Percentiles rank a stretch among this genome's conserved stretches.
Conservation (phyloP, 30 jellyfish, hydroid and myxozoan species). For the Hydractinia echinata region DNA sequence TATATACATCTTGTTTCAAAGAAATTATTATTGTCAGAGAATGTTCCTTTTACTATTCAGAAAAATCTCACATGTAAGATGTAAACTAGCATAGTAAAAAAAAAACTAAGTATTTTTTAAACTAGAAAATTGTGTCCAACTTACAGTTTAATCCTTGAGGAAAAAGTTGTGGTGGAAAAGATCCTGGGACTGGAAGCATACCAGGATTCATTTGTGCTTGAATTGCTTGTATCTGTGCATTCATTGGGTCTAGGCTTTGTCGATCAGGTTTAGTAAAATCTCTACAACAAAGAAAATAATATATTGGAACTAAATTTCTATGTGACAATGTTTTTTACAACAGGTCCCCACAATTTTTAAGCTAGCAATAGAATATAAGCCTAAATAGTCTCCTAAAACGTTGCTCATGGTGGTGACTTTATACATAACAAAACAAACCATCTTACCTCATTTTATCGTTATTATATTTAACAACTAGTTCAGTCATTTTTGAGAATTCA, state of each 20-base stretch:
- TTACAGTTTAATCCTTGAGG: constrained; percentile 32
- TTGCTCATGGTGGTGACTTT: neutral
- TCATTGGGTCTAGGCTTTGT: constrained; percentile 13
- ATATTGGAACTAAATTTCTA: no score
- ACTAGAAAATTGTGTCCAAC: neutral
- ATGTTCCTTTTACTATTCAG: no score
- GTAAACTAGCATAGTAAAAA: no score
- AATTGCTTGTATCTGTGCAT: constrained; percentile 44
- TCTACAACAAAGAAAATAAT: neutral
- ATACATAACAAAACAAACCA: neutral
- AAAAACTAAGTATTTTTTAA: no score
- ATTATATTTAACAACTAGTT: constrained; percentile 81
- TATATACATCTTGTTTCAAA: no score
- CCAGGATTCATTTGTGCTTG: constrained; percentile 53
- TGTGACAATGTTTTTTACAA: no score
- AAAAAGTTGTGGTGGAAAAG: constrained; percentile 45
- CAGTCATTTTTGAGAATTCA: constrained; percentile 77
- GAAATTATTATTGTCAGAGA: no score
- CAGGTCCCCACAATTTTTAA: no score
- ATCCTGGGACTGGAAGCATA: constrained; percentile 44
- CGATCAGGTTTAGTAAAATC: constrained; percentile 44
- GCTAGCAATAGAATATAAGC: neutral
- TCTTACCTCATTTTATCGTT: constrained; percentile 85
- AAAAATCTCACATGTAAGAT: no score
- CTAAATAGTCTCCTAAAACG: neutral